Conservation (phyloP, 2,113 vertebrate species). For the Phyllostomus discolor region DNA sequence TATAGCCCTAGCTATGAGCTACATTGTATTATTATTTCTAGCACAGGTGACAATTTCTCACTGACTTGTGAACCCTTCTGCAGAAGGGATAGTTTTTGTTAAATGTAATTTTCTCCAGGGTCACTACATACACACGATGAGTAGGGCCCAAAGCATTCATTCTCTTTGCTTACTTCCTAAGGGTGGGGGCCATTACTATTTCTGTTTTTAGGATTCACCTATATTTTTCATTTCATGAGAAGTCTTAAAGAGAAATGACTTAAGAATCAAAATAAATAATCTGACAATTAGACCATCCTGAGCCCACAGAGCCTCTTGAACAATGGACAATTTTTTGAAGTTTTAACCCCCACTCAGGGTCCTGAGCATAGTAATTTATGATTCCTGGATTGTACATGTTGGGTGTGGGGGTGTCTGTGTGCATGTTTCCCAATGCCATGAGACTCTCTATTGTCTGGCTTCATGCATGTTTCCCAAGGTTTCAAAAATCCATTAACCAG, state of each 20-base stretch:
- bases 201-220: background rate
- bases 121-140: background rate
- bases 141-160: background rate
- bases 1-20: background rate
- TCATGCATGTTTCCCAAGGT: slow-evolving; percentile 11
- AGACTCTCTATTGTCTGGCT: slow-evolving; percentile 48
- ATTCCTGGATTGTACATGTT: background rate
- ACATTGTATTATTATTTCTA: background rate
- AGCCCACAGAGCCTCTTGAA: background rate
- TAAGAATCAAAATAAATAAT: slow-evolving; percentile 26
- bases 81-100: background rate
- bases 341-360: background rate
- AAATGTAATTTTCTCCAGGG: slow-evolving; percentile 15
- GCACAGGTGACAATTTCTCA: background rate
- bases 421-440: background rate
- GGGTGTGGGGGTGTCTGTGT: fast-evolving
- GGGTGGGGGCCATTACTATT: background rate
- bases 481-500: background rate
- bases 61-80: background rate
- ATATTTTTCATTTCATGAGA: background rate
- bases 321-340: background rate
- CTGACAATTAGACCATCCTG: background rate
- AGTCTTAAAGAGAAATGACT: background rate
- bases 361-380: background rate
- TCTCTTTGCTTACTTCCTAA: slow-evolving; percentile 17